A percentile compares a stretch with the other conserved stretches of the same genome.
Evolutionary conservation across 2,113 vertebrate species (phyloP).

Genomic region (Synchiropus splendidus): DNA sequence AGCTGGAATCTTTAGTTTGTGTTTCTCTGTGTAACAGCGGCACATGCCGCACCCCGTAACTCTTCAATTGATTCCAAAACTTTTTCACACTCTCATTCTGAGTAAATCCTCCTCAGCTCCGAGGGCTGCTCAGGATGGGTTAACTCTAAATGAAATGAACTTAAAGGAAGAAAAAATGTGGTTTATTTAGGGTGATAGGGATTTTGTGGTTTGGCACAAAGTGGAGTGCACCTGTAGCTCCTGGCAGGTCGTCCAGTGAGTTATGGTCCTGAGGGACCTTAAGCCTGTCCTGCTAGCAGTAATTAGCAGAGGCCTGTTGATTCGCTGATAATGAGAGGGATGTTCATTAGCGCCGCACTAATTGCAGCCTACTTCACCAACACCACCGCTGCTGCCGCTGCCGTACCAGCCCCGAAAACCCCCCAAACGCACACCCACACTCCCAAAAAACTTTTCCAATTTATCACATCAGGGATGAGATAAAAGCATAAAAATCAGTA

Average conservation of each 20-base stretch:
- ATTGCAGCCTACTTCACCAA: constrained; percentile 64
- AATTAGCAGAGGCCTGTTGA: constrained; percentile 73
- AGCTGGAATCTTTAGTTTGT: too few species aligned
- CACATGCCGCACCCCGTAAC: too few species aligned
- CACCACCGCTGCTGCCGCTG: constrained; percentile 26
- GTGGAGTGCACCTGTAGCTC: constrained; percentile 58
- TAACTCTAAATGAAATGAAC: too few species aligned
- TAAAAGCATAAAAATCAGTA: constrained; percentile 16
- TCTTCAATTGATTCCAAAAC: too few species aligned
- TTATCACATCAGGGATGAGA: constrained; percentile 37
- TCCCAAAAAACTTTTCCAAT: constrained; percentile 39
- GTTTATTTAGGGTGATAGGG: too few species aligned
- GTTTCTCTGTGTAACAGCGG: too few species aligned
- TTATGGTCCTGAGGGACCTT: constrained; percentile 56
- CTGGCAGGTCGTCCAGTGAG: constrained; percentile 56
- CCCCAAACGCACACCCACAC: neutral
- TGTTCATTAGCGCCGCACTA: constrained; percentile 69
- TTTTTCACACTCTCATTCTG: too few species aligned
- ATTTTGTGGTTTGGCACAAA: too few species aligned
- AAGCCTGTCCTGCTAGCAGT: constrained; percentile 65
- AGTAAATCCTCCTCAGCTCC: too few species aligned
- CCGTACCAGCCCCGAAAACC: constrained; percentile 26
- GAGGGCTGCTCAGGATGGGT: too few species aligned
- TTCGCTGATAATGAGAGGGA: constrained; percentile 71
- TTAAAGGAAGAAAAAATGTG: too few species aligned